phyloP scores from a whole-genome alignment of 2,113 vertebrate species.

The Rousettus leschenaultii region DNA sequence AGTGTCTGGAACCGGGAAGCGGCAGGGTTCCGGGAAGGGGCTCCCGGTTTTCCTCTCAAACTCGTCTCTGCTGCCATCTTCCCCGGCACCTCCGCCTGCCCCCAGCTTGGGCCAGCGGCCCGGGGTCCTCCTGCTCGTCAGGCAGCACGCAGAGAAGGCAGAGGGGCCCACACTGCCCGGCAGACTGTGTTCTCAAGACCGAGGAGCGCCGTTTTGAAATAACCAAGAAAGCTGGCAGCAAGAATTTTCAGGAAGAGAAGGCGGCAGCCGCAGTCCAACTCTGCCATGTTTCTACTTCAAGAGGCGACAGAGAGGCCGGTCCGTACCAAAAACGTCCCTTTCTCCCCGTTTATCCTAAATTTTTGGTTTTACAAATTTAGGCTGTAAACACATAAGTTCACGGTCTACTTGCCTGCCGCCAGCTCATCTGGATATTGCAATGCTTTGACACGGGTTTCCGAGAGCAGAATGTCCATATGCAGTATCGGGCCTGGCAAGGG shows the following conservation, averaged over 20 bases:
- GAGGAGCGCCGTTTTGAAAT: accelerated
- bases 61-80: accelerated
- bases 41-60: background rate
- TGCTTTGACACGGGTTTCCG: background rate
- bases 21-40: background rate
- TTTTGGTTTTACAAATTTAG: background rate
- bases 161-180: accelerated
- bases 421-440: accelerated
- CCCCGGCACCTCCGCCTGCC: background rate
- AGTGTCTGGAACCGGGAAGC: background rate
- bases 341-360: too few relatives aligned
- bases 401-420: background rate
- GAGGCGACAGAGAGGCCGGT: too few relatives aligned
- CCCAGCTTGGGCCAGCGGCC: accelerated
- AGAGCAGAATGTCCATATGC: background rate
- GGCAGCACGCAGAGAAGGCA: accelerated
- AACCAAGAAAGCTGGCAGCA: accelerated
- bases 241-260: background rate
- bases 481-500: background rate
- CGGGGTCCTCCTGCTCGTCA: accelerated
- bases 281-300: too few relatives aligned
- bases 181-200: accelerated
- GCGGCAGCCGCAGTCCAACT: accelerated
- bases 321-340: accelerated
- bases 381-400: background rate